Conservation (phyloP, 2,113 vertebrate species). For the Melierax canorus region DNA sequence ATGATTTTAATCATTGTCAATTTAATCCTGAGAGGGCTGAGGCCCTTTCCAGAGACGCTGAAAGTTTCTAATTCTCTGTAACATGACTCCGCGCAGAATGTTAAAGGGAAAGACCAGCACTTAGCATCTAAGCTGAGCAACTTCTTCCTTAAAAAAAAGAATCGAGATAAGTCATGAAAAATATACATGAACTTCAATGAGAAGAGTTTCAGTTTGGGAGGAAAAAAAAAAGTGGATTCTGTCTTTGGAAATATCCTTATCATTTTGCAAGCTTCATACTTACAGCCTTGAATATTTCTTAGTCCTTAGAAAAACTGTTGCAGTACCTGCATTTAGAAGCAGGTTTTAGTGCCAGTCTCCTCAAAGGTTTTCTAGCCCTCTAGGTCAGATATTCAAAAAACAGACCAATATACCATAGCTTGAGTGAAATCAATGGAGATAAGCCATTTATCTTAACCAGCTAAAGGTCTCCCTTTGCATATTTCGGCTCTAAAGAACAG, state of each 20-base stretch:
- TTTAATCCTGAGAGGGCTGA: not conserved
- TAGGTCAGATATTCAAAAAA: not conserved
- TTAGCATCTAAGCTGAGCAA: not conserved
- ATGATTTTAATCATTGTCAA: not conserved
- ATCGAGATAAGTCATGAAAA: not conserved
- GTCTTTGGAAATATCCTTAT: not conserved
- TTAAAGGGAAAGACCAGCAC: not conserved
- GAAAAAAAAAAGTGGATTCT: not conserved
- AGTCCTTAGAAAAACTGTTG: not conserved
- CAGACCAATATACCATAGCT: not conserved
- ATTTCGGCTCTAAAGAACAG: slow-evolving; percentile 22
- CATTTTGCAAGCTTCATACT: not conserved
- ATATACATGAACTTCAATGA: not conserved
- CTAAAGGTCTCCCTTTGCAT: not conserved
- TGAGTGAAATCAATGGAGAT: not conserved
- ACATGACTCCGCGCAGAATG: not conserved
- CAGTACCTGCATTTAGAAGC: not conserved
- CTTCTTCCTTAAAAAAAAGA: not conserved
- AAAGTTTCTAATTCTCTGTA: slow-evolving; percentile 35
- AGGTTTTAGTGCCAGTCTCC: not conserved
- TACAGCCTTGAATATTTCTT: not conserved
- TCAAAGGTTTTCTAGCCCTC: slow-evolving; percentile 20
- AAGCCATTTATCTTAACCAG: not conserved
- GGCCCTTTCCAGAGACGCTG: not conserved
- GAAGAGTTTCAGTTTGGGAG: not conserved